Evolutionary conservation across 2,797 vertebrate genomes (phyloP).

Genomic region (Amphiprion clarkii): DNA sequence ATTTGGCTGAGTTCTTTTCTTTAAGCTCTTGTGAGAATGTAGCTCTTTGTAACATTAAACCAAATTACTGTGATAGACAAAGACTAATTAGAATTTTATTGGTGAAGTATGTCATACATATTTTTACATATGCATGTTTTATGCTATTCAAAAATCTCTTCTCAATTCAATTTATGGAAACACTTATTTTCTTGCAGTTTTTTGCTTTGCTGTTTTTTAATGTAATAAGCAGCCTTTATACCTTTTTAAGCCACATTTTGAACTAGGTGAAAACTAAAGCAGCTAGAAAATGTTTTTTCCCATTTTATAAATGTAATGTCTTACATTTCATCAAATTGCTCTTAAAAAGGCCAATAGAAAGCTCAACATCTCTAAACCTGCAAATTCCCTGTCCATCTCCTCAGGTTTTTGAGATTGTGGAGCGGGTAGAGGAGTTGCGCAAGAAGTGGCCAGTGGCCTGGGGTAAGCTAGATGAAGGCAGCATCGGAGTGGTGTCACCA

Average conservation of each 20-base stretch:
- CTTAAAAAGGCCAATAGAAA: not conserved
- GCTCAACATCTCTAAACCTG: not conserved
- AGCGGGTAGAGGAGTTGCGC: slow-evolving; percentile 96
- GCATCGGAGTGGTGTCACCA: slow-evolving; percentile 97
- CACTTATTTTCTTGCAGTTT: no score
- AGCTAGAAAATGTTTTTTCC: not conserved
- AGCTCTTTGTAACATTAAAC: not conserved
- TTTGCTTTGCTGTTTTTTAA: not conserved
- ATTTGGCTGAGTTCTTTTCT: no score
- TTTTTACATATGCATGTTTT: not conserved
- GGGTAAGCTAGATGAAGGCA: slow-evolving; percentile 98
- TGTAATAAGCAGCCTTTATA: no score
- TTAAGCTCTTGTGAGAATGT: not conserved
- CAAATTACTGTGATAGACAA: not conserved
- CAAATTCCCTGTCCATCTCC: not conserved
- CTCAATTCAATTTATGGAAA: no score
- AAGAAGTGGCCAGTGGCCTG: slow-evolving; percentile 99
- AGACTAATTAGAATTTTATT: not conserved
- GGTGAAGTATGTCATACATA: not conserved
- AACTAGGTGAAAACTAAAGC: not conserved
- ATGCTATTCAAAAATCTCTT: not conserved
- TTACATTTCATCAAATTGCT: not conserved
- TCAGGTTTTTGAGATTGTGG: slow-evolving; percentile 99
- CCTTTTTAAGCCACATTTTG: not conserved
- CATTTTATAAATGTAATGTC: not conserved